Evolutionary conservation across 2,797 vertebrate genomes (phyloP), one percentile per base, ranked within the genome.

Genomic region (Rhinichthys osculus): DNA sequence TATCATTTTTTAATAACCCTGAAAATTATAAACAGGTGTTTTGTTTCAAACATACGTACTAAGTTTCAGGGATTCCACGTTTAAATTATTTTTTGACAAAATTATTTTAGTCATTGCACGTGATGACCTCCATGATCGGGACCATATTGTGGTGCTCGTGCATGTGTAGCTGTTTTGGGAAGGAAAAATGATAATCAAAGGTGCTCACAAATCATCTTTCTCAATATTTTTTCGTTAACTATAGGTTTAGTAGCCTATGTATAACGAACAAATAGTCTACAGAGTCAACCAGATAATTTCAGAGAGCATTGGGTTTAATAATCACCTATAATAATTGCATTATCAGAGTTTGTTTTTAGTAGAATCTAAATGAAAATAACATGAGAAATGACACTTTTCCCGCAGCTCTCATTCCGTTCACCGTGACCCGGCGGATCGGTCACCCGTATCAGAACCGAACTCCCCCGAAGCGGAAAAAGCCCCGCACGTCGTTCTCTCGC

Each of bases 401-500:
- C 67, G 91, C 95, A 92, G 97, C 98, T 90, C 97, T 99, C 92
- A 96, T 98, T 91, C 97, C 98, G 90, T 98, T 99, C 94, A 97
- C 97, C 90, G 97, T 99, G 86, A 98, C 98, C 91, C 95, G 98
- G 92, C 96, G 98, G 94, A 97, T 99, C 96, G 98, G 98, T 92
- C 98, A 99, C 94, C 98, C 98, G 85, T 99, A 99, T 93, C 98
- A 99, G 96, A 99, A 99, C 94, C 96, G 98, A 92, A 99, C 98
- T 0, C 98, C 98, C 16, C 98, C 98, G 72, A 99, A 99, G 93
- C 96, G 98, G 94, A 99, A 99, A 96, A 99, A 99, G 92, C 98
- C 98, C 0, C 96, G 98, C 52, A 99, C 98, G 2, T 99, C 98
- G 64, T 99, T 99, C 94, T 98, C 97, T 17, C 95, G 98, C 42